Evolutionary conservation across 2,797 vertebrate species (phyloP).

Genomic region (Euthynnus affinis): DNA sequence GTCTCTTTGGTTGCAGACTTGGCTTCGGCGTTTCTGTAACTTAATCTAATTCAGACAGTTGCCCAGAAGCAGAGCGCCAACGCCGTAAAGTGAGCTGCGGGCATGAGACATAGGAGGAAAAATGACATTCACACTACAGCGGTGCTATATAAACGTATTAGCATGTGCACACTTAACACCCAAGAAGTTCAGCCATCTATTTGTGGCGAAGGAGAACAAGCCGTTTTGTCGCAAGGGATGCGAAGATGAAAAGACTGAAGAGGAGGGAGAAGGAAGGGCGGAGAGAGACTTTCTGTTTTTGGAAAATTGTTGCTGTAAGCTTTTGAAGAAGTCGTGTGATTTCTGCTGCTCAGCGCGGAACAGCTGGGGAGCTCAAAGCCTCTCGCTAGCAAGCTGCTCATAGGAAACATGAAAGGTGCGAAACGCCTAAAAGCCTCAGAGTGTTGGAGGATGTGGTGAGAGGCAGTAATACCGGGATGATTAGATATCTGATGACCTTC

Average conservation of each 20-base stretch:
- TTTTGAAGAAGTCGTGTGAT: slow-evolving; percentile 38
- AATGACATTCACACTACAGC: not conserved
- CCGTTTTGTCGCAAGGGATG: slow-evolving; percentile 15
- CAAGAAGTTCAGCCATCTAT: slow-evolving; percentile 7
- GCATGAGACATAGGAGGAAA: not conserved
- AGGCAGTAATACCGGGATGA: slow-evolving; percentile 37
- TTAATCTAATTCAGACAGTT: not conserved
- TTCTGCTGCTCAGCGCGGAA: slow-evolving; percentile 38
- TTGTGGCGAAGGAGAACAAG: slow-evolving; percentile 1
- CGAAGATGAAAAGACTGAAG: slow-evolving; percentile 49
- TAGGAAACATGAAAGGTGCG: slow-evolving; percentile 61
- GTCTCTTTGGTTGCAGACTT: slow-evolving; percentile 16
- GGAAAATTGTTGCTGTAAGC: slow-evolving; percentile 32
- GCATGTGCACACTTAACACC: slow-evolving; percentile 1
- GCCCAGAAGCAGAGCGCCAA: slow-evolving; percentile 11
- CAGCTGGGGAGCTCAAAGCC: slow-evolving; percentile 42
- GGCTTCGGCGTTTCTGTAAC: slow-evolving; percentile 9
- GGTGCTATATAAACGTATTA: not conserved
- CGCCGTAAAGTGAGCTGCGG: slow-evolving; percentile 25
- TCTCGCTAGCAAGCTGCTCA: slow-evolving; percentile 4
- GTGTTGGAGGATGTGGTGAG: slow-evolving; percentile 62
- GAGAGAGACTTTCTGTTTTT: slow-evolving; percentile 37
- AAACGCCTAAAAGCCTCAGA: slow-evolving; percentile 47
- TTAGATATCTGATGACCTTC: slow-evolving; percentile 58
- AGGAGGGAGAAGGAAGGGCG: slow-evolving; percentile 23